These are phyloP conservation scores for Laterallus jamaicensis DNA, from an alignment of 2,113 vertebrate species.

Conservation along the genomic window DNA sequence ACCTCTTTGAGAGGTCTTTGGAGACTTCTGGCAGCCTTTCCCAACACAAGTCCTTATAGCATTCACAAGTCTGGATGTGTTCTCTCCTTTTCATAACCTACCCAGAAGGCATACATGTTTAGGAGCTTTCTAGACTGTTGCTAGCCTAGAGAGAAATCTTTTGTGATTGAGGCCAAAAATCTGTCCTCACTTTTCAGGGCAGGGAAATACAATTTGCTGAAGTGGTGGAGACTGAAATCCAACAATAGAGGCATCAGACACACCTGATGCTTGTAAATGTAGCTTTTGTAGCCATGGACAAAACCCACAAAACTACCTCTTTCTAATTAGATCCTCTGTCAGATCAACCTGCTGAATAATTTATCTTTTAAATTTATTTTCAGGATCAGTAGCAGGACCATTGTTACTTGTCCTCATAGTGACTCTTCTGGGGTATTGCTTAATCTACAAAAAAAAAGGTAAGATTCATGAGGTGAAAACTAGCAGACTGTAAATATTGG, in stretches of 20 bases:
- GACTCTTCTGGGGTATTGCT: neutral
- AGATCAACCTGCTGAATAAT: neutral
- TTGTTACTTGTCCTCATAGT: slow-evolving; percentile 14
- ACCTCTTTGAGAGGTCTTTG: neutral
- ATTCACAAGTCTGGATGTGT: neutral
- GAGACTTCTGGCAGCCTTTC: neutral
- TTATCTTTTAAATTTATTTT: neutral
- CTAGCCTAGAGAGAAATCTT: neutral
- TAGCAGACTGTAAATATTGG: neutral
- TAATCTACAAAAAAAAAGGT: slow-evolving; percentile 64
- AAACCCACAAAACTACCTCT: neutral
- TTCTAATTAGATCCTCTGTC: neutral
- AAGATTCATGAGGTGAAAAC: neutral
- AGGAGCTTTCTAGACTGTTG: neutral
- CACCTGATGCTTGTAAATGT: neutral
- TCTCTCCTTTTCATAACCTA: neutral
- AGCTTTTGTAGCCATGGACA: neutral
- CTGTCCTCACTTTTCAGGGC: neutral
- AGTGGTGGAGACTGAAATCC: neutral
- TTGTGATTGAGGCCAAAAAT: neutral
- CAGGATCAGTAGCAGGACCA: slow-evolving; percentile 31
- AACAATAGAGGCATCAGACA: neutral
- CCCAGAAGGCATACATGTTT: neutral
- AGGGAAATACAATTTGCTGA: neutral
- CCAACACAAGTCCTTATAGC: neutral